Base-by-base conservation (phyloP, 2,888 invertebrate species). In the Spodoptera picta region DNA sequence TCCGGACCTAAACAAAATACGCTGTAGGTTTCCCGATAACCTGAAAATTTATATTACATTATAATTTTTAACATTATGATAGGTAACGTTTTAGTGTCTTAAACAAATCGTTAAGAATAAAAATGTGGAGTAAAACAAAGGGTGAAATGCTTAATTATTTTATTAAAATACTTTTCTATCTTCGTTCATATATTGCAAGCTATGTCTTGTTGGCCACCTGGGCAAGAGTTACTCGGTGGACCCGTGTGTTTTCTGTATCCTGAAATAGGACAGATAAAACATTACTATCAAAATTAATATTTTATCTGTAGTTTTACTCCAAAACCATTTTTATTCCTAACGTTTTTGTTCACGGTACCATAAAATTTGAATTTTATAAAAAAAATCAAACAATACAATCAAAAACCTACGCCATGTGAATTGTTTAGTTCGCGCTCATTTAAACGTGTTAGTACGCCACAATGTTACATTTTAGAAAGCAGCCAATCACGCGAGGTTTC, bases 201-300 rank as follows among this genome's bases (percentile, higher is more conserved):
- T 65, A 74, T 86, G 77, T 88, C 82, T 67, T 75, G 82, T 54
- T 76, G 78, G 11, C 80, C 81, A 44, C 73, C 79, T 58, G 69
- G 50, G 72, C 91, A 91, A 60, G 83, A 49, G 45, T 60, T 81
- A 62, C 75, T 72, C 60, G 50, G 58, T 14, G 69, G 78, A 79
- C 84, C 84, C 59, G 83, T 82, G 65, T 66, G 42, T 61, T 73
- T 77, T 65, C 80, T 83, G 77, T 82, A 92, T 66, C 87, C 92
- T 92, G 90, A 87, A 92, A 91, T 70, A 77, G 78, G 82, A 82
- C 73, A 83, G 70, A 82, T 61, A 76, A 74, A 77, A 74, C 63
- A 71, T 68, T 67, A 68, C 42, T 55, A 41, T 65, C 61, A 61
- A 60, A 54, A 62, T 47, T 44, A 46, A 62, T 45, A 55, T 63